Evolutionary conservation across 1,140 invertebrate genomes (phyloP).

Genomic region (Luehdorfia chinensis): DNA sequence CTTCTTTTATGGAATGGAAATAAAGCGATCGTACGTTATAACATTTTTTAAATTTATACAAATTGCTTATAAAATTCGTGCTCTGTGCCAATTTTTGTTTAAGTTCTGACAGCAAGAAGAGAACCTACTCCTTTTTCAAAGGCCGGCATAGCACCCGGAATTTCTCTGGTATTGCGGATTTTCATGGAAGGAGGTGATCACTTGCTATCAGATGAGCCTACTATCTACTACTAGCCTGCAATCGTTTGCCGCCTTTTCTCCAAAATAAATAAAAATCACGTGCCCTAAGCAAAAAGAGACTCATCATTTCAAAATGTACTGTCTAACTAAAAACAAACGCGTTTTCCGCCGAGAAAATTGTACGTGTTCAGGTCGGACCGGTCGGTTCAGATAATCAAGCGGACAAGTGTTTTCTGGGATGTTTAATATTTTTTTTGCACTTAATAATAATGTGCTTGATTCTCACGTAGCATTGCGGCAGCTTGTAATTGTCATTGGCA

Average conservation of each 20-base stretch:
- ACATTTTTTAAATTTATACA: too few species aligned
- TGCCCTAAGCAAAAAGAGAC: constrained; percentile 47
- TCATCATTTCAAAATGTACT: constrained; percentile 32
- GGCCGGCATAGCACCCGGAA: too few species aligned
- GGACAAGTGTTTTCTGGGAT: constrained; percentile 21
- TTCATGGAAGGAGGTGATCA: too few species aligned
- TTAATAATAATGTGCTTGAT: constrained; percentile 31
- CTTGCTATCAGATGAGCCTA: too few species aligned
- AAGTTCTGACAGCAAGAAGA: not conserved
- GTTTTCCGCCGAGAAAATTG: constrained; percentile 28
- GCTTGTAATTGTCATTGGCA: constrained; percentile 18
- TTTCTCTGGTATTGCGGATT: too few species aligned
- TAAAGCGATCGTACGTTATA: too few species aligned
- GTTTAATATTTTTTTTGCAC: constrained; percentile 30
- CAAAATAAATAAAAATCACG: constrained; percentile 1
- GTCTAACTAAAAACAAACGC: constrained; percentile 28
- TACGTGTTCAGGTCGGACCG: constrained; percentile 31
- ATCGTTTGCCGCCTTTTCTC: too few species aligned
- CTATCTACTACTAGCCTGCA: too few species aligned
- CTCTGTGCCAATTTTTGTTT: not conserved
- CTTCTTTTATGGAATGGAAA: too few species aligned
- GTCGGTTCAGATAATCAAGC: constrained; percentile 39
- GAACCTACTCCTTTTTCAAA: too few species aligned
- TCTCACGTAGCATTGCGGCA: constrained; percentile 32
- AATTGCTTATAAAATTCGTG: too few species aligned